Evolutionary conservation across 1,140 invertebrate genomes (phyloP), one percentile per base, ranked within the genome.

Genomic region (Hycleus phaleratus): DNA sequence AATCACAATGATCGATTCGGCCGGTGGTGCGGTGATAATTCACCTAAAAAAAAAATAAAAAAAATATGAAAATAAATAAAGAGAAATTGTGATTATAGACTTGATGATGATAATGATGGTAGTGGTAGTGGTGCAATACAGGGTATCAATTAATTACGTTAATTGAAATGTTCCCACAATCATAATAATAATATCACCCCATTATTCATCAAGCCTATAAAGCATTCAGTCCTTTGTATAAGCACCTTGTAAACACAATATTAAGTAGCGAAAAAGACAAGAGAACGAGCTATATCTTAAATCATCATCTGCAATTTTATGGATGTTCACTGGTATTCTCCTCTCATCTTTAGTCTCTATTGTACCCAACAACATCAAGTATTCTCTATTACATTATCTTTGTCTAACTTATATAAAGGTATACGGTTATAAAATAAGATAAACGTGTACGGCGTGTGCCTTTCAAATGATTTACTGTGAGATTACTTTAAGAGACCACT

Each of bases 401-500:
- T 49, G 49, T 61, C 51, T 26, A 47, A 42, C 61, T n/a, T 55
- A 11, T 45, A 18, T 18, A 57, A 4, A 44, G 7, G 4, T 44
- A 18, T 44, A n/a, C 38, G 32, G 38, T 8, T 51, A 42, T 44
- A 53, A 58, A 66, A 60, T 50, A 59, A 63, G 59, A 66, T 59
- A 60, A 62, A 63, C 56, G 48, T 49, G 48, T 46, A 53, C 64
- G 56, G 66, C 61, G 59, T 66, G 63, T 63, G 56, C 59, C 61
- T 56, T 32, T 32, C 44, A 62, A 67, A 71, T 72, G 69, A 72
- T 72, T 72, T 72, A 72, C 62, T 66, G 64, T 60, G 62, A 70
- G 70, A 72, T 72, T 72, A 72, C 70, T 68, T 68, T 68, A 67
- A 71, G 69, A 73, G 68, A 68, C 71, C 70, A 73, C 71, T 71